Evolutionary conservation across 2,113 vertebrate genomes (phyloP), one percentile per base, ranked within the genome.

Genomic region (Pygathrix nemaeus): DNA sequence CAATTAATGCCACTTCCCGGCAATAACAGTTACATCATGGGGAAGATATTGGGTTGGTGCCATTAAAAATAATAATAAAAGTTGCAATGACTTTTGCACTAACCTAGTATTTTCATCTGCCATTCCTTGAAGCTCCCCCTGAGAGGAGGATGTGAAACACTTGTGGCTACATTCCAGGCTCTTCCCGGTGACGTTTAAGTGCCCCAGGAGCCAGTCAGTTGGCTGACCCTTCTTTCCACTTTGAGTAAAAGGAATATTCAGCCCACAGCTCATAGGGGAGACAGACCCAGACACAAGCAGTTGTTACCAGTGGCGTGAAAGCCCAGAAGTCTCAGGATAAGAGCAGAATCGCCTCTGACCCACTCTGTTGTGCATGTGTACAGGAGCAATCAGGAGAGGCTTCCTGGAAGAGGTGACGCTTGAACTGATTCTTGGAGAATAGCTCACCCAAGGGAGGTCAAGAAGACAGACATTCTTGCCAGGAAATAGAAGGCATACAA

Each of bases 1-100:
- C 99, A 99, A 99, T 99, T 99, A 99, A 99, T 98, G 98, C 98
- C 98, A 98, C 98, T 99, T 99, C 97, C 98, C 97, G 88, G 99
- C 98, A 99, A 98, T 99, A 99, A 98, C 98, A 98, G 98, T 99
- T 98, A 99, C 98, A 99, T 98, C 98, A 98, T 97, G 98, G 98
- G 98, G 98, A 98, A 98, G 98, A 98, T 98, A 98, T 14, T 14
- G 30, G 61, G 27, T 64, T 64, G 61, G 61, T 32, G 27, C 27
- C 27, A 14, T 14, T 32, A 64, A 64, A 27, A 64, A 13, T 64
- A 64, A 32, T 64, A 30, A 30, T 12, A 64, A 64, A 32, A 32
- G 30, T 27, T 12, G 1, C 61, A 64, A 64, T 32, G 27, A 64
- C 61, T 32, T 64, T 64, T 64, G 61, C 61, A 64, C 61, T 12